Evolutionary conservation across 2,797 vertebrate species (phyloP), one percentile per base, ranked within the genome.

Genomic region (Argyrosomus regius): DNA sequence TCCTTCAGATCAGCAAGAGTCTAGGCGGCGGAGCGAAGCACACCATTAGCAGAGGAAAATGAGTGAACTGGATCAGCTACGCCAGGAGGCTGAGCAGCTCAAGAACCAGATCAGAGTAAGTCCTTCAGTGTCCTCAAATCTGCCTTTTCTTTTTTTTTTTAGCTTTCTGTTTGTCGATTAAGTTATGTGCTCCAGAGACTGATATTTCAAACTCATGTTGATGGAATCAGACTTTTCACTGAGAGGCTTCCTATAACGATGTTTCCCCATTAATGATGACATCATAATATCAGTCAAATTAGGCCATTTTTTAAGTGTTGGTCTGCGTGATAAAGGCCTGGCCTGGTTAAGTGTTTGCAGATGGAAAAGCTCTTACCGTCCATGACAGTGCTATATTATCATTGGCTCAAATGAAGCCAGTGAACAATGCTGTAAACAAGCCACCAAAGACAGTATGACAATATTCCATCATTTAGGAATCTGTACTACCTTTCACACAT

Each of bases 31-130:
- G 95, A 93, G 94, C 85, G 93, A 96, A 96, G 96, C 94, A 88
- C 95, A 96, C 94, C 94, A 95, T 95, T 95, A 96, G 96, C 91
- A 95, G 92, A 95, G 94, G 96, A 99, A 98, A 97, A 99, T 99
- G 98, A 99, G 98, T 86, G 98, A 99, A 95, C 97, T 99, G 78
- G 98, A 99, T 94, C 97, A 98, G 96, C 95, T 98, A 96, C 97
- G 97, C 96, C 97, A 98, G 95, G 97, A 98, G 97, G 97, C 97
- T 82, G 97, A 98, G 91, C 97, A 98, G 92, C 97, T 98, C 94
- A 98, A 97, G 96, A 98, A 97, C 96, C 97, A 98, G 96, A 98
- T 98, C 96, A 94, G 97, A 96, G 97, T 98, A 92, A 72, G 97
- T 96, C n/a, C 50, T 64, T 81, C 20, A 63, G 11, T 18, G 18